These are phyloP conservation scores for Gonocerus acuteangulatus DNA, from an alignment of 2,888 invertebrate genomes.

Conservation along the genomic window DNA sequence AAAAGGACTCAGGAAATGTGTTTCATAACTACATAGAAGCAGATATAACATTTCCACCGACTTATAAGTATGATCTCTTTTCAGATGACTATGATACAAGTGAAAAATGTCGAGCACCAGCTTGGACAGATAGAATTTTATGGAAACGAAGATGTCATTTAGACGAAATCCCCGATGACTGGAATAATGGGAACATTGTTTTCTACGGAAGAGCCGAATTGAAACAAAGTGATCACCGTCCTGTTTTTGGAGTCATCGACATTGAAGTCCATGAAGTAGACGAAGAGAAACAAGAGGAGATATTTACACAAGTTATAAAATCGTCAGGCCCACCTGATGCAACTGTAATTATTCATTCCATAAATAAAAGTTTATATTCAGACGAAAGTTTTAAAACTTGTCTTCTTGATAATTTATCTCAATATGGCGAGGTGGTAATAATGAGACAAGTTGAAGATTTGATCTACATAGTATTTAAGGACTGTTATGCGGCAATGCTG, in stretches of 20 bases:
- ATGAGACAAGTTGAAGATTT: constrained; percentile 83
- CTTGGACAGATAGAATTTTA: constrained; percentile 96
- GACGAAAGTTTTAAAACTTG: constrained; percentile 74
- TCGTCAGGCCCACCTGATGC: constrained; percentile 92
- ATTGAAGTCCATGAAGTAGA: constrained; percentile 77
- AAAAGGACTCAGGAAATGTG: constrained; percentile 67
- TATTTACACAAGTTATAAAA: constrained; percentile 75
- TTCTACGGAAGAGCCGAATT: constrained; percentile 90
- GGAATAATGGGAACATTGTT: constrained; percentile 70
- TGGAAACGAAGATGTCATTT: constrained; percentile 78
- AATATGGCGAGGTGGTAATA: constrained; percentile 81
- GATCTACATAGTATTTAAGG: constrained; percentile 86
- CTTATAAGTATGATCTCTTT: constrained; percentile 97
- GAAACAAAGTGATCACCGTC: constrained; percentile 95
- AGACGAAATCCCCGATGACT: constrained; percentile 53
- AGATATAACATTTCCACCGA: constrained; percentile 83
- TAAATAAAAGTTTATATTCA: constrained; percentile 54
- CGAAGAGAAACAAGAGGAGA: constrained; percentile 62
- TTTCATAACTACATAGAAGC: constrained; percentile 93
- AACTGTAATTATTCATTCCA: constrained; percentile 69
- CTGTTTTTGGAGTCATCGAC: constrained; percentile 86
- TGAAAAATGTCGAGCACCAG: constrained; percentile 92
- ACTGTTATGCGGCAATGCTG: constrained; percentile 78
- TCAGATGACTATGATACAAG: constrained; percentile 99
- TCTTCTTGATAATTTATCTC: constrained; percentile 69